Percentiles rank a stretch among this genome's conserved stretches.
Evolutionary conservation across 2,113 vertebrate genomes (phyloP).

Genomic region (Gallinago undulata): DNA sequence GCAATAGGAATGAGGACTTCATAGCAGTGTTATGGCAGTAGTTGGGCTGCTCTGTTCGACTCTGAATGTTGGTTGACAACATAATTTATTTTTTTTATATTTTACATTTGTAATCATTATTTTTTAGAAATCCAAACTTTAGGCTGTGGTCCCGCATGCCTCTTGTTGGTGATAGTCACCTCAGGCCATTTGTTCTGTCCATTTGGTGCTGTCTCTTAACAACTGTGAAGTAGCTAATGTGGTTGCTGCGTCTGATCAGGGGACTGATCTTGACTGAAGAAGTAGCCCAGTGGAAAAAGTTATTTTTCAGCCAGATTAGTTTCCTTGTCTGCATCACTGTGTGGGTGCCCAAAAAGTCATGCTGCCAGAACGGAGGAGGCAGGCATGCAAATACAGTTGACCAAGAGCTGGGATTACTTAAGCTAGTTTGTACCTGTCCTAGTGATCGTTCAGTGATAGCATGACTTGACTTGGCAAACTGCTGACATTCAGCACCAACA

Average conservation of each 20-base stretch:
- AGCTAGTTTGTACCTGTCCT: not conserved
- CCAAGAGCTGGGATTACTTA: not conserved
- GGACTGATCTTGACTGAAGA: not conserved
- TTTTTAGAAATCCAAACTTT: not conserved
- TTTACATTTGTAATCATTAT: not conserved
- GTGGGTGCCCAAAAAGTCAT: not conserved
- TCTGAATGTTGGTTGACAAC: not conserved
- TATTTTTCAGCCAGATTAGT: not conserved
- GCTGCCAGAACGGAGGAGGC: not conserved
- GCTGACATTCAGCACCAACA: rapidly evolving
- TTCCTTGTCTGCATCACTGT: not conserved
- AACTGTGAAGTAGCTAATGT: too few relatives aligned
- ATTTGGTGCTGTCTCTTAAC: too few relatives aligned
- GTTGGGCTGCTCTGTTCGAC: not conserved
- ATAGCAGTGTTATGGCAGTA: not conserved
- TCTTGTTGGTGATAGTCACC: not conserved
- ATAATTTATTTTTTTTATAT: not conserved
- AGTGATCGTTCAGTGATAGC: not conserved
- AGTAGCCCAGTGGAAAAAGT: not conserved
- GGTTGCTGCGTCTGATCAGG: not conserved
- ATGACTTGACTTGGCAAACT: not conserved
- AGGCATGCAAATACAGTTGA: not conserved
- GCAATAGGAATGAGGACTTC: not conserved
- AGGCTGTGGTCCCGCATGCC: not conserved
- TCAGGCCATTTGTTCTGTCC: not conserved